Evolutionary conservation across 2,113 vertebrate genomes (phyloP).

Genomic region (Xiphophorus hellerii): DNA sequence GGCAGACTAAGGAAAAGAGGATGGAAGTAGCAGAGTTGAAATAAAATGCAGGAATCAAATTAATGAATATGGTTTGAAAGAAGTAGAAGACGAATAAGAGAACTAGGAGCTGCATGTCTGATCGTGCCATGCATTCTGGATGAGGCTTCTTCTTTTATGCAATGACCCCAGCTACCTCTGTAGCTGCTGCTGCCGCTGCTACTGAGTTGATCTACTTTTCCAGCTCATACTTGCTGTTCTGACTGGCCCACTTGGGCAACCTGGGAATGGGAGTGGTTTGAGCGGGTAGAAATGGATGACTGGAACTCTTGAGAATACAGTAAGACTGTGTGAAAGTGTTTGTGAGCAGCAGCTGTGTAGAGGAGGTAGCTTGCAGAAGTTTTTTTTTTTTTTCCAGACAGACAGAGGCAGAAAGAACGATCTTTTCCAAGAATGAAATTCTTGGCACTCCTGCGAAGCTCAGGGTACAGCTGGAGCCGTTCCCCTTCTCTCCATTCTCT

Average conservation of each 20-base stretch:
- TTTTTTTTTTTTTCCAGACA: constrained; percentile 48
- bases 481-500: constrained; percentile 41
- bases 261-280: constrained; percentile 2
- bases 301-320: constrained; percentile 43
- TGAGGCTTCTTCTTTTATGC: constrained; percentile 70
- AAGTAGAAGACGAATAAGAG: constrained; percentile 14
- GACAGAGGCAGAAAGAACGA: constrained; percentile 31
- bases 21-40: constrained; percentile 40
- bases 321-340: constrained; percentile 49
- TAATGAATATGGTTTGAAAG: constrained; percentile 48
- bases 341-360: constrained; percentile 59
- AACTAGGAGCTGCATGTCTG: constrained; percentile 66
- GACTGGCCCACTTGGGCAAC: constrained; percentile 24
- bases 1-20: constrained; percentile 40
- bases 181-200: constrained; percentile 23
- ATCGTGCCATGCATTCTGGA: constrained; percentile 72
- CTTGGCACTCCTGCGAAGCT: constrained; percentile 69
- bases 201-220: constrained; percentile 44
- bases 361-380: constrained; percentile 46
- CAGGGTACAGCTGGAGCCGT: constrained; percentile 75
- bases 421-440: constrained; percentile 76
- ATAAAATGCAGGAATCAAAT: constrained; percentile 47
- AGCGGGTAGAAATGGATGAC: constrained; percentile 6
- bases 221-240: constrained; percentile 29
- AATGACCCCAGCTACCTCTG: constrained; percentile 67